Base-by-base conservation (phyloP, 30 jellyfish, hydroid and myxozoan genomes). In the Aurelia aurita complex sp. Pacific region DNA sequence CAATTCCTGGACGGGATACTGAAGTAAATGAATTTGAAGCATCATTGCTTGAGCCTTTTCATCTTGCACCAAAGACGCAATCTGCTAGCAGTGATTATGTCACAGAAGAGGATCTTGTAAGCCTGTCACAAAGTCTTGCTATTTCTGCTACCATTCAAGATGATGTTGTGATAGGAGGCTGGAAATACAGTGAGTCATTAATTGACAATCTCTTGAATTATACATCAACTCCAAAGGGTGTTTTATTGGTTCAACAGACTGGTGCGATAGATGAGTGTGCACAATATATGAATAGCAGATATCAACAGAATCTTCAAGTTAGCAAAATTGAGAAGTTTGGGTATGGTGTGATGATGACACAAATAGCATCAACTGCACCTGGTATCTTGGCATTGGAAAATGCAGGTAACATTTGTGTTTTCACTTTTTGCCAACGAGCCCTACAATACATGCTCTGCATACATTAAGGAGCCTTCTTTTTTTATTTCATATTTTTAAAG, bases 201-300 rank as follows among this genome's bases (percentile, higher is more conserved):
- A 71, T 85, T 73, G 96, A 94, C 54, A 70, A 76, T 74, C 85
- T 94, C 51, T 79, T 94, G 69, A 79, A 83, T 76, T 88, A 82
- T 77, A 66, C 96, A 10, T 67, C 93, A 57, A 88, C 98, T 5
- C 98, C 98, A 5, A 94, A 94, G 74, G 98, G 98, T 73, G 97
- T 88, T 23, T 54, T 81, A 53, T 64, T 83, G 57, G 88, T 94
- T 51, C 90, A 80, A 77, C 93, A 84, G 51, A 61, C 96, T 62
- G 97, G 97, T 33, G 62, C 43, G 23, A 73, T 88, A 10, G 89
- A 79, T 63, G 97, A 85, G 54, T 92, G 98, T 86, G 96, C 90
- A 9, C 73, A 76, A 34, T 89, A 67, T 71, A 65, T 94, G 96
- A 43, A 71, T 64, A 77, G 62, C 60, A 80, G 92, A 69, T 80